Evolutionary conservation across 2,797 vertebrate genomes (phyloP).

Genomic region (Mionectes olivaceus): DNA sequence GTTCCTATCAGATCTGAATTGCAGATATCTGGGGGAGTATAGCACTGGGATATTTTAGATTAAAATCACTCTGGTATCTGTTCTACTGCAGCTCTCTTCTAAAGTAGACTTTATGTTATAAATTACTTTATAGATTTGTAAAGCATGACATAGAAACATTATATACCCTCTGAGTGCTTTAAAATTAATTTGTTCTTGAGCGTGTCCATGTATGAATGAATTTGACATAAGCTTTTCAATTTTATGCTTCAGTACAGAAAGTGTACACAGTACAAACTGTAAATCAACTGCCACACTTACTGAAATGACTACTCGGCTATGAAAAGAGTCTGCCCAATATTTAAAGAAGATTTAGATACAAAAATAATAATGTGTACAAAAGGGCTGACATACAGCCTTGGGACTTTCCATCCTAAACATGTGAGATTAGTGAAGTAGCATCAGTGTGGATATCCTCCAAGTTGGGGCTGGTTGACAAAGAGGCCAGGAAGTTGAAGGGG

Average conservation of each 20-base stretch:
- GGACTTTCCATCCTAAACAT: background rate
- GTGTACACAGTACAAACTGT: conserved; percentile 54
- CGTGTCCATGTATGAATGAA: conserved; percentile 63
- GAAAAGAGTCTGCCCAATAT: conserved; percentile 36
- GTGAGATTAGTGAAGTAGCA: background rate
- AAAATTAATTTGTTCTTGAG: conserved; percentile 78
- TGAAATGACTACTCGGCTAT: conserved; percentile 52
- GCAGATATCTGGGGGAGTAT: conserved; percentile 6
- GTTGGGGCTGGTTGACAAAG: background rate
- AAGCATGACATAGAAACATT: conserved; percentile 70
- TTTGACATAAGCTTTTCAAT: conserved; percentile 73
- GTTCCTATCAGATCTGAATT: conserved; percentile 51
- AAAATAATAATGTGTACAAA: background rate
- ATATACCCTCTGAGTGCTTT: conserved; percentile 69
- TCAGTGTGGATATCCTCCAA: background rate
- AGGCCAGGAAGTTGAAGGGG: background rate
- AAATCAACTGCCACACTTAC: conserved; percentile 65
- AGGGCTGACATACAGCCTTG: background rate
- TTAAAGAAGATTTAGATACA: conserved; percentile 52
- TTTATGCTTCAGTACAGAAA: conserved; percentile 71
- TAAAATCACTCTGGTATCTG: conserved; percentile 36
- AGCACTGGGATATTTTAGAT: conserved; percentile 43
- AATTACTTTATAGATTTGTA: conserved; percentile 70
- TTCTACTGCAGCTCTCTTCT: conserved; percentile 40
- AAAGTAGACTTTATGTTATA: conserved; percentile 60